Evolutionary conservation across 2,113 vertebrate species (phyloP).

Genomic region (Todiramphus chloris): DNA sequence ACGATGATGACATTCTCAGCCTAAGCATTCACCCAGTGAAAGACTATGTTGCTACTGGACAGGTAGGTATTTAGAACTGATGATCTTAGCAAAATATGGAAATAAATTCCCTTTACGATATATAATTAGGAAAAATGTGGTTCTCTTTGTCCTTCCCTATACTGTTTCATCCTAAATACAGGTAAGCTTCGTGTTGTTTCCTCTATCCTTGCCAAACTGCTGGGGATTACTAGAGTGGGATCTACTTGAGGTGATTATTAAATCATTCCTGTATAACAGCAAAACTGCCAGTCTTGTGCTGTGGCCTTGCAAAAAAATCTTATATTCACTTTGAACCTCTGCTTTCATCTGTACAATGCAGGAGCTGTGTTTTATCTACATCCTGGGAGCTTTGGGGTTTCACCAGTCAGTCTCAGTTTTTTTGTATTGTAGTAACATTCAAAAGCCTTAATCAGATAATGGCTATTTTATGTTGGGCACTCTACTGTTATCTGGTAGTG

Average conservation of each 20-base stretch:
- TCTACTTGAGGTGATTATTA: background rate
- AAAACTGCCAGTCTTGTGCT: background rate
- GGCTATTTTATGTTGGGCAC: background rate
- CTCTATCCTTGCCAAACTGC: background rate
- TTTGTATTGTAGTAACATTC: background rate
- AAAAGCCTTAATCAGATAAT: background rate
- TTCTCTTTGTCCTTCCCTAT: background rate
- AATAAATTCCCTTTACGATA: background rate
- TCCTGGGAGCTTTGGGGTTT: background rate
- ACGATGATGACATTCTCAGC: conserved; percentile 94
- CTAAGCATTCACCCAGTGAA: conserved; percentile 91
- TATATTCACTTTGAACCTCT: background rate
- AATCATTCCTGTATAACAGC: background rate
- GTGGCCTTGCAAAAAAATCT: background rate
- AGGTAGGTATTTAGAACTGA: conserved; percentile 73
- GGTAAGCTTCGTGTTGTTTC: background rate
- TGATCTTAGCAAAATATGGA: background rate
- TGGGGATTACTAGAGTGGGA: background rate
- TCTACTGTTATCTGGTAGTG: background rate
- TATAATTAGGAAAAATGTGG: background rate
- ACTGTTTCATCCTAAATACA: background rate
- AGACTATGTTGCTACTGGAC: conserved; percentile 91
- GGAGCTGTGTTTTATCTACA: background rate
- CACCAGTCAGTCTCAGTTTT: background rate
- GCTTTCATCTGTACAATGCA: background rate